phyloP scores from a whole-genome alignment of 2,888 invertebrate genomes.

The Rhingia rostrata region DNA sequence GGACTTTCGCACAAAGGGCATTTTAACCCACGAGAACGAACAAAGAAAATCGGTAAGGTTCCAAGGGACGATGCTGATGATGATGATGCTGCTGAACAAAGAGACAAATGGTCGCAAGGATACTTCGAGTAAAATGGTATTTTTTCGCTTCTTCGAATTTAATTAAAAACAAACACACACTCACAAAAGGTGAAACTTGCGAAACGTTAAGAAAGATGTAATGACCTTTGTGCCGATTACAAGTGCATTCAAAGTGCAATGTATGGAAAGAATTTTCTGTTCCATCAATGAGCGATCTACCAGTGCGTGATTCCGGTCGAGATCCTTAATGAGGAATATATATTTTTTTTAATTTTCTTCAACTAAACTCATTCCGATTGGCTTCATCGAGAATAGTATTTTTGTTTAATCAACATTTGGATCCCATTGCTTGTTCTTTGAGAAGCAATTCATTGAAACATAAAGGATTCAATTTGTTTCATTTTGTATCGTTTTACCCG shows the following conservation, averaged over 20 bases:
- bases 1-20: constrained; percentile 25
- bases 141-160: constrained; percentile 42
- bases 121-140: constrained; percentile 2
- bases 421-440: constrained; percentile 26
- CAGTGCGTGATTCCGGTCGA: constrained; percentile 44
- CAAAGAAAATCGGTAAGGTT: constrained; percentile 22
- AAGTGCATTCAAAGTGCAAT: constrained; percentile 4
- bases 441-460: constrained; percentile 56
- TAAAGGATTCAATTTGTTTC: constrained; percentile 72
- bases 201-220: constrained; percentile 1
- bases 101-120: constrained; percentile 56
- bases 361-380: constrained; percentile 50
- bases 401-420: constrained; percentile 70
- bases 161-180: constrained; percentile 66
- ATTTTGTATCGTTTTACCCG: constrained; percentile 49
- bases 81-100: background rate
- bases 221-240: background rate
- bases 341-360: constrained; percentile 45
- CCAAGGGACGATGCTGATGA: constrained; percentile 25
- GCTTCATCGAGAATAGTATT: constrained; percentile 22
- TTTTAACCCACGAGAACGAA: constrained; percentile 21
- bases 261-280: background rate
- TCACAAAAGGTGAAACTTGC: constrained; percentile 28
- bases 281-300: background rate
- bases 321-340: constrained; percentile 60